These are phyloP conservation scores for Enteromius fasciolatus DNA, from an alignment of 2,797 vertebrate genomes.

Conservation along the genomic window DNA sequence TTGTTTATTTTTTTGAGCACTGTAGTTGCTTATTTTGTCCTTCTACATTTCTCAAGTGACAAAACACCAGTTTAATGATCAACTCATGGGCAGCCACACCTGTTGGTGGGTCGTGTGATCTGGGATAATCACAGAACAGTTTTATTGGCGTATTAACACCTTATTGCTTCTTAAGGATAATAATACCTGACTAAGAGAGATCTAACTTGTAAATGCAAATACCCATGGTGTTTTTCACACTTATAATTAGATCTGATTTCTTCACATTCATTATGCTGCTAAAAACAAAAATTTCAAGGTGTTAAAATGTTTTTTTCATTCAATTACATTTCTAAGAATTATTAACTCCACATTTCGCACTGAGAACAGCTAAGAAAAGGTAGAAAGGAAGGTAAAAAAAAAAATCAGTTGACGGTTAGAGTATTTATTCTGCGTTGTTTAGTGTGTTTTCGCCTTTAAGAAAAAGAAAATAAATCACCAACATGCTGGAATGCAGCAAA, in stretches of 20 bases:
- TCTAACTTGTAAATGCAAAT: conserved; percentile 69
- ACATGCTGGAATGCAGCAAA: conserved; percentile 44
- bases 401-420: conserved; percentile 2
- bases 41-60: conserved; percentile 19
- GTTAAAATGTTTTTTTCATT: conserved; percentile 59
- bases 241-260: conserved; percentile 73
- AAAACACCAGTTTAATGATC: neutral
- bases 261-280: conserved; percentile 60
- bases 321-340: conserved; percentile 50
- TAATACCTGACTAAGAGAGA: conserved; percentile 71
- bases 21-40: no score
- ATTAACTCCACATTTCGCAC: conserved; percentile 22
- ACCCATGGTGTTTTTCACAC: conserved; percentile 73
- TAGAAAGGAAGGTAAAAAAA: conserved; percentile 33
- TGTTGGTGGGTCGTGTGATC: conserved; percentile 51
- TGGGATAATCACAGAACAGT: conserved; percentile 60
- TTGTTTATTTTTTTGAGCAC: no score
- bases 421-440: conserved; percentile 26
- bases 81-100: neutral
- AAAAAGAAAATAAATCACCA: conserved; percentile 46
- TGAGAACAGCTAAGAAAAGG: conserved; percentile 35
- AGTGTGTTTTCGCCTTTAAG: conserved; percentile 71
- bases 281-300: conserved; percentile 63
- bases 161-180: conserved; percentile 63
- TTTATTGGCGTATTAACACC: conserved; percentile 76